Base-by-base conservation (phyloP, 2,113 vertebrate species). In the Cephalopholis sonnerati region DNA sequence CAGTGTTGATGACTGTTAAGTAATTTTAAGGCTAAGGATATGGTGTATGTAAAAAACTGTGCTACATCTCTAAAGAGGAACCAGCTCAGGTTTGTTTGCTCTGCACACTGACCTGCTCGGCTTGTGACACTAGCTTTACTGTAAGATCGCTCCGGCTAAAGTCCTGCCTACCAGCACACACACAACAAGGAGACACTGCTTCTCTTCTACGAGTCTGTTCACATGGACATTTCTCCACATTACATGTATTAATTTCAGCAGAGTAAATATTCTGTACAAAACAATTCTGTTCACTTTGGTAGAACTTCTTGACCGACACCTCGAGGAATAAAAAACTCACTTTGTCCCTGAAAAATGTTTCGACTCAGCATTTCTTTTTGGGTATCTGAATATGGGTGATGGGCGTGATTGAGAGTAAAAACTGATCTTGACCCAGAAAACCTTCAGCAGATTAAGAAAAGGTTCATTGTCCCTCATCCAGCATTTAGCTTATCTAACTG, bases 11-110 rank as follows among this genome's bases (percentile, higher is more conserved):
- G 83, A 93, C 85, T 74, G 77, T 87, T 51, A 70, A 79, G 78
- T 70, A 62, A 66, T 80, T 92, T 93, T 93, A 94, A 95, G 84
- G 86, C 90, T 88, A 87, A 77, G 57, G 68, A 93, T 87, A 88
- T 73, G 88, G 50, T 84, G 48, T 54, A 29, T 65, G 66, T 88
- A 72, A 77, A 74, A 71, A 83, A 59, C 54, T 81, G 58, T 90
- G 93, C 92, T 94, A 93, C 93, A 91, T 91, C 46, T 77, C 77
- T 77, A 51, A 83, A 44, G 50, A 84, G 48, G 64, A 85, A 73
- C 74, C 74, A 79, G 69, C n/a, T 74, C 32, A 65, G 51, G 65
- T 85, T 57, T 24, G 70, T 82, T 85, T 29, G 77, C 51, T 75
- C 64, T 57, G 62, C 76, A 79, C 41, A 53, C 25, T 7, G 39